Evolutionary conservation across 2,888 invertebrate species (phyloP), one percentile per base, ranked within the genome.

Genomic region (Charanyca ferruginea): DNA sequence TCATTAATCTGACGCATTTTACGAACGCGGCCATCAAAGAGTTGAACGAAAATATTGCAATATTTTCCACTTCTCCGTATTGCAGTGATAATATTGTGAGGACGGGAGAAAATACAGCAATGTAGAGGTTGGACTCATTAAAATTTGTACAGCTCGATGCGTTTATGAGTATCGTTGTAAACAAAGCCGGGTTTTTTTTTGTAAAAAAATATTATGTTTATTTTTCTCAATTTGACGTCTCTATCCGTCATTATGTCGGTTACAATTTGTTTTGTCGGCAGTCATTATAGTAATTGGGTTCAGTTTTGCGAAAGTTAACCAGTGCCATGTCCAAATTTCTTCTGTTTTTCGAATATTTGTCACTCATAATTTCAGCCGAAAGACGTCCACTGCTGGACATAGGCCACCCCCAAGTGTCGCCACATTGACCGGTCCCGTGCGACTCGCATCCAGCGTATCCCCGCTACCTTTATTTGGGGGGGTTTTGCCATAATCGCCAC

Each of bases 101-200:
- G 35, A 18, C 20, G 38, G 25, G 44, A 57, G 61, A 66, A 47
- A n/a, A 48, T 38, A 47, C 22, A n/a, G 69, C 82, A 66, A 72
- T 85, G 79, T 83, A 79, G 83, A 82, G 84, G 85, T n/a, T 76
- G 83, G 85, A 87, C 91, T 94, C 94, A 91, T 93, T 94, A 93
- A 94, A 94, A 92, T 92, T 90, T 89, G 85, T 85, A 87, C 89
- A 86, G 88, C 66, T 87, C 89, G 84, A 87, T 93, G 92, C 85
- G 80, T 90, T 86, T 73, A 83, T 76, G 77, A 93, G 91, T 81
- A 83, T 79, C 76, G 83, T 83, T 85, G 82, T 84, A 85, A 86
- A 89, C 89, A 90, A 87, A 74, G 68, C 62, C 13, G 7, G 5
- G 52, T 38, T 52, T 63, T 70, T 48, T 62, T 60, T 66, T 44